Conservation (phyloP, 2,797 vertebrate genomes). For the Pseudochirops cupreus region DNA sequence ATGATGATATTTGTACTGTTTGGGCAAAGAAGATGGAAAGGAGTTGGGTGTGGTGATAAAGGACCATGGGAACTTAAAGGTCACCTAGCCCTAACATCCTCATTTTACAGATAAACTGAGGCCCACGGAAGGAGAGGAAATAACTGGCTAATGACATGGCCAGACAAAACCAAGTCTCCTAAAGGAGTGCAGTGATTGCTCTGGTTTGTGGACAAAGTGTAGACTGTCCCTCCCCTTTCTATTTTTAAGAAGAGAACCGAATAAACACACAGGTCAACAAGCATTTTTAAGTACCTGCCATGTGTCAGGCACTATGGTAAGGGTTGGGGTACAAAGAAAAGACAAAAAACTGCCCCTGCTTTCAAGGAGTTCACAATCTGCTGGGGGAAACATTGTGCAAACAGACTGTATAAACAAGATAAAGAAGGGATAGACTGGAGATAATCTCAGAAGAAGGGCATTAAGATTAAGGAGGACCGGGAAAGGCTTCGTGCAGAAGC, state of each 20-base stretch:
- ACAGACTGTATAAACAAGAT: neutral
- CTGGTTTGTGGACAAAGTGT: neutral
- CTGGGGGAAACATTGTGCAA: neutral
- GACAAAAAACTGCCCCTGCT: neutral
- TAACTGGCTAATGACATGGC: neutral
- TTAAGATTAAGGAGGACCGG: neutral
- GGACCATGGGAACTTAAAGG: neutral
- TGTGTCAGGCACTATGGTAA: neutral
- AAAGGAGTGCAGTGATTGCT: neutral
- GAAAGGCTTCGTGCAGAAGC: neutral
- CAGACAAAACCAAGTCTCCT: neutral
- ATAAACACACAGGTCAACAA: neutral
- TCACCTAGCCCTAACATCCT: neutral
- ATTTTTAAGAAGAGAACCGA: neutral
- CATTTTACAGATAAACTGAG: neutral
- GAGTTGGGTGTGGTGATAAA: neutral
- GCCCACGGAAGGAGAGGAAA: neutral
- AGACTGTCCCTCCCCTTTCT: neutral
- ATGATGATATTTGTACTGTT: neutral
- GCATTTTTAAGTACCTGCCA: neutral
- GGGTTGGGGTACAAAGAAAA: neutral
- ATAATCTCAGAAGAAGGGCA: neutral
- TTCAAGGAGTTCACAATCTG: neutral
- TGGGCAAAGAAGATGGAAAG: neutral
- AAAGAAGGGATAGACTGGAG: neutral